Evolutionary conservation across 2,797 vertebrate genomes (phyloP), one percentile per base, ranked within the genome.

Genomic region (Ceyx erithaca): DNA sequence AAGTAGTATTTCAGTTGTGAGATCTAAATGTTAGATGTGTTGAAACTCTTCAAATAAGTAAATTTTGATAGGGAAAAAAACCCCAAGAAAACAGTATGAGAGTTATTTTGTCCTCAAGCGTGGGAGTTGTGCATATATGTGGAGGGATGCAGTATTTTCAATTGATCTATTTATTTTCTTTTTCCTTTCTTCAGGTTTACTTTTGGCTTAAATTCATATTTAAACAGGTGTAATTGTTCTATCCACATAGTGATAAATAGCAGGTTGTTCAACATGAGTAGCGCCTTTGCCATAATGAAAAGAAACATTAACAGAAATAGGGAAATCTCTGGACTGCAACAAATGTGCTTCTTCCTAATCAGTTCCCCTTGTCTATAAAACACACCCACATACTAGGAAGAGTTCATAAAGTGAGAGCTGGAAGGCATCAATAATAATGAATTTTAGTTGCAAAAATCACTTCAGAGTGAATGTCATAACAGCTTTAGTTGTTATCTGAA

Each of bases 261-360:
- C n/a, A 80, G 19, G 30, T 68, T 84, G 43, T 86, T 93, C 37
- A 89, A 75, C 17, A 48, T 4, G 48, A 80, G 67, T 6, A 61
- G 52, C 69, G 77, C 17, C 28, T 83, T 86, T 77, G 19, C 59
- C n/a, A 62, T 84, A 75, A 79, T 25, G 61, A 81, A 92, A 95
- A 64, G 16, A 85, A 89, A 31, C 0, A 0, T 57, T 91, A 73
- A 48, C 1, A 3, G 43, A 83, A 84, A 86, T 43, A 57, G 2
- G n/a, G 37, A 81, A 87, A 55, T 71, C 23, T 90, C 61, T 83
- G 4, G 2, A 55, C 89, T 77, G 61, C 17, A 84, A 51, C 49
- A 75, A 82, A 80, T 49, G 26, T 41, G 13, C 14, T 89, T 18
- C 55, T 75, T 72, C 62, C 45, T 76, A 40, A 89, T 92, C 58